Evolutionary conservation across 2,797 vertebrate species (phyloP).

Genomic region (Pampus argenteus): DNA sequence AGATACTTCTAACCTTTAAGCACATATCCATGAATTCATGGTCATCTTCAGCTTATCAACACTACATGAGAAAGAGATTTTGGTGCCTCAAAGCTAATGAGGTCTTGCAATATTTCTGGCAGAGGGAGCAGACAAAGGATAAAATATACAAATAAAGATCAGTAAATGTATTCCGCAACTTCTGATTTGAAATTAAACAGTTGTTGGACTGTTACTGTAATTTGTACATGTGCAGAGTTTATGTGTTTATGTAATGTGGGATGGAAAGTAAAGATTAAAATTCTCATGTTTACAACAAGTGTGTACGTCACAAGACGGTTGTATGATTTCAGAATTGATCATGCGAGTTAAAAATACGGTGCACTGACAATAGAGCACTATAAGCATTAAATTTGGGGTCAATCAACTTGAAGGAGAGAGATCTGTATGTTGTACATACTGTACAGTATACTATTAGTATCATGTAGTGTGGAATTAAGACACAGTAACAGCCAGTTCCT

Average conservation of each 20-base stretch:
- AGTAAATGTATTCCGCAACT: background rate
- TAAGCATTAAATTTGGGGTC: background rate
- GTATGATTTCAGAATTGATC: no score
- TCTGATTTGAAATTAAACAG: background rate
- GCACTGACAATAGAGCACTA: background rate
- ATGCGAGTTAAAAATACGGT: no score
- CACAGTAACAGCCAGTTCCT: conserved; percentile 2
- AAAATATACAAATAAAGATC: background rate
- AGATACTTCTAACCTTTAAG: conserved; percentile 52
- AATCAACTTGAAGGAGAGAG: background rate
- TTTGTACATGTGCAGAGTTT: background rate
- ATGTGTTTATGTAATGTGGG: background rate
- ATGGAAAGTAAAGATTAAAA: background rate
- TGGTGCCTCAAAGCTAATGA: conserved; percentile 15
- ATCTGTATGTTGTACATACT: background rate
- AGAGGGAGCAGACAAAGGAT: background rate
- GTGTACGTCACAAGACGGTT: background rate
- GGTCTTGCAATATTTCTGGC: background rate
- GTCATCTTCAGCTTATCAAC: conserved; percentile 34
- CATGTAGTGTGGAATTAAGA: conserved; percentile 14
- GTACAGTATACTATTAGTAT: background rate
- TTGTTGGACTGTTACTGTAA: background rate
- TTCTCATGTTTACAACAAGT: background rate
- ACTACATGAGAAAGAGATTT: conserved; percentile 22
- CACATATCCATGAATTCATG: conserved; percentile 44